Percentiles rank a stretch among this genome's conserved stretches.
These are phyloP conservation scores for Chaetorhynchus papuensis DNA, from an alignment of 2,113 vertebrate species.

Conservation along the genomic window DNA sequence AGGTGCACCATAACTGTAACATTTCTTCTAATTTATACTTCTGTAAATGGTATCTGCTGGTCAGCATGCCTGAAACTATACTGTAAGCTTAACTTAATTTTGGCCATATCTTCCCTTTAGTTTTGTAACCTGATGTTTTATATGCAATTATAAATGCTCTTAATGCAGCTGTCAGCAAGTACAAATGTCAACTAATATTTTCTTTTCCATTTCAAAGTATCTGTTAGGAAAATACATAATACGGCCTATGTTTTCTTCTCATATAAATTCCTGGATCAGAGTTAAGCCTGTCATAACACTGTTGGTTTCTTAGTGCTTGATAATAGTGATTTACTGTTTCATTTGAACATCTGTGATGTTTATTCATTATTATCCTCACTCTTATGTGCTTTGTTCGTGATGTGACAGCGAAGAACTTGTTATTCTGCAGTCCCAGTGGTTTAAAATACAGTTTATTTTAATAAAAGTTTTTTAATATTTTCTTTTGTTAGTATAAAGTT, in stretches of 20 bases:
- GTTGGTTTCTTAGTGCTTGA: background rate
- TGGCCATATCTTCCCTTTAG: background rate
- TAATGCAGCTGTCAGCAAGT: background rate
- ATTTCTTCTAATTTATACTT: background rate
- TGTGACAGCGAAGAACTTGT: background rate
- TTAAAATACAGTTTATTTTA: background rate
- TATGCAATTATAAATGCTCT: background rate
- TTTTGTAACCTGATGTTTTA: background rate
- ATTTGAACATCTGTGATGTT: constrained; percentile 14
- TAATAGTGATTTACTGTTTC: constrained; percentile 25
- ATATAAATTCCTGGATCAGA: background rate
- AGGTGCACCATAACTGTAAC: background rate
- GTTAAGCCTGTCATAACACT: background rate
- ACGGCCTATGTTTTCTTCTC: background rate
- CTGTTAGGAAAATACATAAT: background rate
- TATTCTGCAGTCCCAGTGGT: background rate
- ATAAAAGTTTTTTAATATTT: background rate
- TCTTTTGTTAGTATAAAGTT: background rate
- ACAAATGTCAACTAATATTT: background rate
- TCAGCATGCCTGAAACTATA: background rate
- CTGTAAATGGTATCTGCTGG: background rate
- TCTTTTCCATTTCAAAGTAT: background rate
- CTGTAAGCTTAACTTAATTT: background rate
- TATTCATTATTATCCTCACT: constrained; percentile 2
- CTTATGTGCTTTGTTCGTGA: background rate